Base-by-base conservation (phyloP, 2,888 invertebrate species). In the Orthosia incerta region DNA sequence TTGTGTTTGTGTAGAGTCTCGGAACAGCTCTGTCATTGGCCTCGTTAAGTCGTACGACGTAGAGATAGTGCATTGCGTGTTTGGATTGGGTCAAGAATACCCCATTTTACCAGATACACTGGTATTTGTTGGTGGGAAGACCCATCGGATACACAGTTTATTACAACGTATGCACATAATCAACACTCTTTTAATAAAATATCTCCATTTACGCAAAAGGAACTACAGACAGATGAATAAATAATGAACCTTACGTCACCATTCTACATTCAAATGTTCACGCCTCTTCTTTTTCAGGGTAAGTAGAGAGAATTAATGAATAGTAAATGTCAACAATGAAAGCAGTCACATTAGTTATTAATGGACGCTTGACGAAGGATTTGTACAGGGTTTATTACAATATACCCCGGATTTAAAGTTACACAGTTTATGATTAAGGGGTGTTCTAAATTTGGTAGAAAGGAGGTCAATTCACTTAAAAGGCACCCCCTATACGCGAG, bases 281-380 rank as follows among this genome's bases (percentile, higher is more conserved):
- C 26, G 15, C 39, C 46, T 15, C 16, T 1, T 11, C 16, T 16
- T 77, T 53, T 56, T 50, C 53, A 51, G 9, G 12, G 23, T 26
- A 39, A 70, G 51, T 13, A 70, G 39, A 79, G 63, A 53, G 26
- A 76, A 76, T 76, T 0, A 26, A 53, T 76, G 16, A 78, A 78
- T 78, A 70, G 39, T 51, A 53, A 53, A 76, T 63, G 16, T 57
- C 31, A 57, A 57, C 57, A 70, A 39, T 51, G 16, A 5, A 5
- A 61, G 69, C 46, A 60, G 23, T 50, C 56, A 61, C 56, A 76
- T 62, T 39, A 62, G 3, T 57, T 75, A 76, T 60, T 61, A 56
- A 75, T 51, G 26, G 13, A 12, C 7, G 13, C 50, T 61, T 31
- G 39, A 26, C 31, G 51, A 60, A 59, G 31, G n/a, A 56, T 69